phyloP scores from a whole-genome alignment of 2,113 vertebrate species.

The Picathartes gymnocephalus region DNA sequence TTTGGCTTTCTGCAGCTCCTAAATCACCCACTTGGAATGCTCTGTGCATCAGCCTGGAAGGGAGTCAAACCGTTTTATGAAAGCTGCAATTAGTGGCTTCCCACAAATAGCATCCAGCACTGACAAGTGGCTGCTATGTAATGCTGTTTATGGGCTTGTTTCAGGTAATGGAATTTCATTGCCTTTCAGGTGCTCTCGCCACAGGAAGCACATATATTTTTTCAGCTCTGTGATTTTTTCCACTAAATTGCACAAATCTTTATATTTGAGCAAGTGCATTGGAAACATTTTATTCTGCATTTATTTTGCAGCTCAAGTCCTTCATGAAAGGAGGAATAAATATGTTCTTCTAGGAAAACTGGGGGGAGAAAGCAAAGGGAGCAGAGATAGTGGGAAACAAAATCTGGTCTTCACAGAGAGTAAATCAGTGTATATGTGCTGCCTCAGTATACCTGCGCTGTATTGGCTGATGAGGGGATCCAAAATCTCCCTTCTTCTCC shows the following conservation, averaged over 20 bases:
- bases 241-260: slow-evolving; percentile 22
- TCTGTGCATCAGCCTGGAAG: slow-evolving; percentile 56
- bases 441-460: background rate
- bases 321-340: background rate
- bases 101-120: slow-evolving; percentile 64
- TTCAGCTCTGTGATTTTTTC: slow-evolving; percentile 51
- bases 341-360: background rate
- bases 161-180: slow-evolving; percentile 36
- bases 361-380: background rate
- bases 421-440: background rate
- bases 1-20: slow-evolving; percentile 54
- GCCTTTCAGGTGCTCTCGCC: slow-evolving; percentile 42
- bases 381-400: background rate
- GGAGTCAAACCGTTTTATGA: slow-evolving; percentile 62
- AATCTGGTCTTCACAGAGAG: background rate
- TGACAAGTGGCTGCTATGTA: slow-evolving; percentile 49
- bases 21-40: slow-evolving; percentile 63
- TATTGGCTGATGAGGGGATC: background rate
- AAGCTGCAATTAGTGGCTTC: slow-evolving; percentile 73
- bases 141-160: slow-evolving; percentile 52
- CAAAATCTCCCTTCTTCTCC: background rate
- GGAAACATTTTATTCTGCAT: slow-evolving; percentile 22
- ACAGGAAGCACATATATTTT: slow-evolving; percentile 44
- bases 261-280: slow-evolving; percentile 40
- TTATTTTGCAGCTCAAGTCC: slow-evolving; percentile 12